Conservation (phyloP, 2,113 vertebrate genomes). For the Argyrosomus japonicus region DNA sequence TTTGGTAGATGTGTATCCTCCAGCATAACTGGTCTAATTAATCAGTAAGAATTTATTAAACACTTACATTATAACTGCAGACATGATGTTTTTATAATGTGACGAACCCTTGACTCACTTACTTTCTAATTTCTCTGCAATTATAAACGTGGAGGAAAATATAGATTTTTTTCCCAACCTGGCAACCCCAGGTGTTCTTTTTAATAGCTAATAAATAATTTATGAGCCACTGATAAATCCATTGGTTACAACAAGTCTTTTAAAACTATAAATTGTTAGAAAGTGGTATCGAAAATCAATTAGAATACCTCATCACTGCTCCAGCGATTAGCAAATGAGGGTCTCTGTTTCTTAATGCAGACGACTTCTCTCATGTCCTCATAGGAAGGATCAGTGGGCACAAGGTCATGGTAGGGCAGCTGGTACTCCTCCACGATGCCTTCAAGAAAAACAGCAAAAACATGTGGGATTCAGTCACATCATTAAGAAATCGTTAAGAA, state of each 20-base stretch:
- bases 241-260: neutral
- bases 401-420: slow-evolving; percentile 94
- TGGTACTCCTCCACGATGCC: slow-evolving; percentile 98
- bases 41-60: neutral
- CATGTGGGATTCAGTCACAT: neutral
- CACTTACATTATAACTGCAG: neutral
- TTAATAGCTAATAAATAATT: neutral
- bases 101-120: neutral
- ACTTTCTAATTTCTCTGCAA: neutral
- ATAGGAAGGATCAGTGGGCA: slow-evolving; percentile 94
- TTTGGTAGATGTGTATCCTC: neutral
- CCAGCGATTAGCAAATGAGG: slow-evolving; percentile 95
- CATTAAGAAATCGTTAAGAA: neutral
- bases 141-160: too few relatives aligned
- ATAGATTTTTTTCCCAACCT: neutral
- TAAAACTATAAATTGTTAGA: neutral
- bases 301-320: slow-evolving; percentile 91
- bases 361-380: slow-evolving; percentile 97
- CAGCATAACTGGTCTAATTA: neutral
- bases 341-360: slow-evolving; percentile 93
- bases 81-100: neutral
- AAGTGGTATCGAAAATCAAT: neutral
- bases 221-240: neutral
- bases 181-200: neutral
- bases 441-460: slow-evolving; percentile 57